These are phyloP conservation scores for Drosophila subquinaria DNA, from an alignment of 2,888 invertebrate species.

Conservation along the genomic window DNA sequence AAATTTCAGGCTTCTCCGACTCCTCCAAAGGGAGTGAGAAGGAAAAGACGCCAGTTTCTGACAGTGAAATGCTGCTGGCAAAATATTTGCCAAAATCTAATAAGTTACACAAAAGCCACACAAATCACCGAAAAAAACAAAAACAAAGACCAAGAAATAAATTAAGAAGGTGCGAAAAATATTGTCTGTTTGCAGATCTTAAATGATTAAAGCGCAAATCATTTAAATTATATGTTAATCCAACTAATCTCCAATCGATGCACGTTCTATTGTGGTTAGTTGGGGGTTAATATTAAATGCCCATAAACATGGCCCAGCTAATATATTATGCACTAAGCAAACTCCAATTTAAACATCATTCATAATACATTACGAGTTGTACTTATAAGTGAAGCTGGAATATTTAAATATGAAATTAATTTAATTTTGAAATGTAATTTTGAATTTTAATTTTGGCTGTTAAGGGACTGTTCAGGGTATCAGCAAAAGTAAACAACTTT, in stretches of 20 bases:
- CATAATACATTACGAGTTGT: not conserved
- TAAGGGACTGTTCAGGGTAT: not conserved
- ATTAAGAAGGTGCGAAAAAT: slow-evolving; percentile 29
- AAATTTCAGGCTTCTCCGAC: slow-evolving; percentile 29
- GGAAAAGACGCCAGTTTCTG: slow-evolving; percentile 57
- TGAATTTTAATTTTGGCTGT: too few species aligned
- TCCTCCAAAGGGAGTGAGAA: not conserved
- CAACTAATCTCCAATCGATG: slow-evolving; percentile 2
- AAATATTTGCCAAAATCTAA: slow-evolving; percentile 72
- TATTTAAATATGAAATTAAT: not conserved
- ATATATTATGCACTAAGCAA: slow-evolving; percentile 19
- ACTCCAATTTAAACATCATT: slow-evolving; percentile 4
- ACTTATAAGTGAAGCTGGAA: not conserved
- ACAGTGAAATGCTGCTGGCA: slow-evolving; percentile 67
- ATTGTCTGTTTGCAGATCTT: slow-evolving; percentile 8
- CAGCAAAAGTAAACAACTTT: not conserved
- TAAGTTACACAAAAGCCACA: slow-evolving; percentile 64
- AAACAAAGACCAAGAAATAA: not conserved
- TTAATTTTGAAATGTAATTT: not conserved
- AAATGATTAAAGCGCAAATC: slow-evolving; percentile 18
- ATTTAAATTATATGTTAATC: slow-evolving; percentile 15
- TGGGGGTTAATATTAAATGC: not conserved
- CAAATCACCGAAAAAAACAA: slow-evolving; percentile 8
- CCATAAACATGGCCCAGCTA: not conserved
- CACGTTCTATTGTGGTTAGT: slow-evolving; percentile 11